Percentiles rank a stretch among this genome's conserved stretches.
Evolutionary conservation across 2,888 invertebrate species (phyloP).

Genomic region (Hypsopygia costalis): DNA sequence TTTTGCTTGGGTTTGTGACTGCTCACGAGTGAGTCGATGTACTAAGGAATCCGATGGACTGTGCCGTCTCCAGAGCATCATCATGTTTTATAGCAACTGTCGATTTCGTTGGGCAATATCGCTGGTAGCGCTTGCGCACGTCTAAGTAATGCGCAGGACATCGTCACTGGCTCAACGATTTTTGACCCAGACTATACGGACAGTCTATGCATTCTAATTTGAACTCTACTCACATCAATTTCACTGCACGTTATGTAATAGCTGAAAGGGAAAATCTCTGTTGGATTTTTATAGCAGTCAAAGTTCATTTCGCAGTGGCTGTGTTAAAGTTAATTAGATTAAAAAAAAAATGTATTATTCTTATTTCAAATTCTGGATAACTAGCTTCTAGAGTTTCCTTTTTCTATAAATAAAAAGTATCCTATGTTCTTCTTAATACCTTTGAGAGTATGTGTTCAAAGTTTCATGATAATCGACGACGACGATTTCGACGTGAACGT

Average conservation of each 20-base stretch:
- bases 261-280: constrained; percentile 37
- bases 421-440: too few species aligned
- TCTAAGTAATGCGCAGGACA: constrained; percentile 63
- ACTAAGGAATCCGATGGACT: constrained; percentile 54
- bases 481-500: too few species aligned
- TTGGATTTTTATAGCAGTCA: constrained; percentile 4
- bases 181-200: constrained; percentile 66
- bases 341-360: too few species aligned
- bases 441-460: too few species aligned
- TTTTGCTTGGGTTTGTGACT: constrained; percentile 70
- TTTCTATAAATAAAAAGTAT: too few species aligned
- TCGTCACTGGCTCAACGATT: constrained; percentile 49
- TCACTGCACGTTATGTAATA: constrained; percentile 68
- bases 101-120: constrained; percentile 59
- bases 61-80: constrained; percentile 58
- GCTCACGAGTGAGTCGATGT: constrained; percentile 50
- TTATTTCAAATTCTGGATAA: too few species aligned
- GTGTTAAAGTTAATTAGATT: not conserved
- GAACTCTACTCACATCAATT: constrained; percentile 60
- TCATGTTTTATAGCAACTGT: constrained; percentile 64
- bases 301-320: constrained; percentile 13
- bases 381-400: too few species aligned
- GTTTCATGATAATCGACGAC: too few species aligned
- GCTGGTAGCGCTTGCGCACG: constrained; percentile 36
- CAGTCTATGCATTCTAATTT: constrained; percentile 70